Percentiles rank a stretch among this genome's conserved stretches.
Conservation (phyloP, 1,140 invertebrate genomes). For the Anastrepha obliqua region DNA sequence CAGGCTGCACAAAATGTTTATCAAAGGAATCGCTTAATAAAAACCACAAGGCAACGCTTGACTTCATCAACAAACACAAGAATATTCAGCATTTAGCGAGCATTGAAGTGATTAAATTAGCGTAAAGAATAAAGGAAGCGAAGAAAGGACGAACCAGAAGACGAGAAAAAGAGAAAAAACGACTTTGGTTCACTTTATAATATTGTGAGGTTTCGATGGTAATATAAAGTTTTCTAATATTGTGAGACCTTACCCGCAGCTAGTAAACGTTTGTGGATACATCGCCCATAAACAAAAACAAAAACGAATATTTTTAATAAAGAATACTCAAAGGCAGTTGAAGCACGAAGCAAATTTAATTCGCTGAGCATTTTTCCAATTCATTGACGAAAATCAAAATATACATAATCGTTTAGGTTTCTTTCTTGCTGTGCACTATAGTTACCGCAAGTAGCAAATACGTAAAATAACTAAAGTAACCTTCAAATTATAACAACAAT, state of each 20-base stretch:
- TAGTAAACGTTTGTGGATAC: too few species aligned
- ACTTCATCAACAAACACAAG: constrained; percentile 9
- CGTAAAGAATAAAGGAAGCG: not conserved
- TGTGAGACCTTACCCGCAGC: not conserved
- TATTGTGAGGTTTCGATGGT: too few species aligned
- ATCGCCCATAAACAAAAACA: not conserved
- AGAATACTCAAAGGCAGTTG: constrained; percentile 35
- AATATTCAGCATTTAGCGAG: too few species aligned
- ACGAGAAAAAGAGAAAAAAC: not conserved
- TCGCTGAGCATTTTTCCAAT: constrained; percentile 52
- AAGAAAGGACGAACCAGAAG: not conserved
- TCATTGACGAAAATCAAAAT: constrained; percentile 53
- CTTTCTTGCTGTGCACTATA: not conserved
- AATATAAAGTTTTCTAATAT: constrained; percentile 15
- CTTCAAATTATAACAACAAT: constrained; percentile 8
- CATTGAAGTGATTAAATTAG: too few species aligned
- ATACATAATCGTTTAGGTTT: not conserved
- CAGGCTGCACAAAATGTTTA: not conserved
- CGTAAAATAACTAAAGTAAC: not conserved
- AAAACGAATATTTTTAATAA: constrained; percentile 18
- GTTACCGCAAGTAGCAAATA: constrained; percentile 20
- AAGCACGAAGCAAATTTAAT: constrained; percentile 48
- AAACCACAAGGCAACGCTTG: constrained; percentile 23
- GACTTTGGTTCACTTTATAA: not conserved
- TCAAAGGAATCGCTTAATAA: constrained; percentile 31